A percentile compares a stretch with the other conserved stretches of the same genome.
These are phyloP conservation scores for Excalfactoria chinensis DNA, from an alignment of 2,113 vertebrate species.

Conservation along the genomic window DNA sequence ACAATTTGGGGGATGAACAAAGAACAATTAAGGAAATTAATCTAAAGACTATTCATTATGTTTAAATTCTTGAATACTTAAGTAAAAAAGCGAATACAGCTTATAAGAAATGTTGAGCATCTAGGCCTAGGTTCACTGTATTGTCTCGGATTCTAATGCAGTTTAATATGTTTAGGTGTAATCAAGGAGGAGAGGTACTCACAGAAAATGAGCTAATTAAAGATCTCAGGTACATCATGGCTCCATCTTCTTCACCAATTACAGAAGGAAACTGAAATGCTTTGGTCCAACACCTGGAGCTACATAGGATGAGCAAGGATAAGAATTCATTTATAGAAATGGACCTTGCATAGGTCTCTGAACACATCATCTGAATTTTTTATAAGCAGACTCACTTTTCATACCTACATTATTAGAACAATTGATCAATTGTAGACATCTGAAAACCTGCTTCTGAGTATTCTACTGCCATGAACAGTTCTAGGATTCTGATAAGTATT, in stretches of 20 bases:
- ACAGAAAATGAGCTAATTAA: neutral
- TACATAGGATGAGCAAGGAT: neutral
- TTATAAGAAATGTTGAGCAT: neutral
- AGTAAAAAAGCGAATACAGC: neutral
- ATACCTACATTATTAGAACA: neutral
- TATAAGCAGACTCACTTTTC: neutral
- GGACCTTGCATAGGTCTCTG: rapidly evolving
- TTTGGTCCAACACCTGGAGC: neutral
- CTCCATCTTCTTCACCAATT: neutral
- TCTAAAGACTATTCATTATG: neutral
- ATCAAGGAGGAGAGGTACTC: neutral
- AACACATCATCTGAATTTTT: rapidly evolving
- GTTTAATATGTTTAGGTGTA: neutral
- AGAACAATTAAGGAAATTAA: neutral
- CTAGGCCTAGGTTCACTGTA: neutral
- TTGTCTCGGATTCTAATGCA: neutral
- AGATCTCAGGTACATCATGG: neutral
- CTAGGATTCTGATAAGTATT: neutral
- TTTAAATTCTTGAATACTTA: neutral
- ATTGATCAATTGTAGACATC: neutral
- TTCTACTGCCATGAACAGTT: neutral
- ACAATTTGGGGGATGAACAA: neutral
- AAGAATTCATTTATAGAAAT: neutral
- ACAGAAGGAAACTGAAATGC: neutral
- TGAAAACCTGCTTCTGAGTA: neutral